Conservation (phyloP, 2,113 vertebrate genomes). For the Cathartes aura region DNA sequence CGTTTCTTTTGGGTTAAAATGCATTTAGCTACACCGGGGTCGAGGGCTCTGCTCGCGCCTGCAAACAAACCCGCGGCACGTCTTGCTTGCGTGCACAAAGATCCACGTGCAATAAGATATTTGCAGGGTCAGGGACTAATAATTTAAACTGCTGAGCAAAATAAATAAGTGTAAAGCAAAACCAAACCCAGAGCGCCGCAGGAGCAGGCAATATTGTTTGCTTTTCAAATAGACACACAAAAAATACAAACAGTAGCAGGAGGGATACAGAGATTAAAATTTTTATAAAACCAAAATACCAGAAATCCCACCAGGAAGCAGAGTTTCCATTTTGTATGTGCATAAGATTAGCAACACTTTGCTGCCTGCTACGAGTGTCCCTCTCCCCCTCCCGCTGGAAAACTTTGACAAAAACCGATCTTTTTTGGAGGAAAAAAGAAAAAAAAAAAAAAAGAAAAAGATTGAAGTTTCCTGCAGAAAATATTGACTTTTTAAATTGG, state of each 20-base stretch:
- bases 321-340: conserved; percentile 32
- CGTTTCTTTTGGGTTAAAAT: neutral
- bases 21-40: neutral
- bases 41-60: neutral
- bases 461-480: neutral
- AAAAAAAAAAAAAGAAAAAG: neutral
- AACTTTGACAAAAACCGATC: neutral
- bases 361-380: neutral
- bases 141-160: conserved; percentile 44
- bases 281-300: conserved; percentile 44
- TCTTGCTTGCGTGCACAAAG: neutral
- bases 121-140: conserved; percentile 15
- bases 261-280: conserved; percentile 57
- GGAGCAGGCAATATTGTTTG: conserved; percentile 55
- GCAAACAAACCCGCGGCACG: neutral
- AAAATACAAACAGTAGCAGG: conserved; percentile 68
- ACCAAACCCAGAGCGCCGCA: neutral
- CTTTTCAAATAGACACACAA: conserved; percentile 64
- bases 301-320: conserved; percentile 46
- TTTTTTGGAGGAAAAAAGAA: neutral
- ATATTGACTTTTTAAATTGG: neutral
- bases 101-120: neutral
- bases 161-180: conserved; percentile 26
- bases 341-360: conserved; percentile 36
- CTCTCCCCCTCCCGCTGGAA: neutral